These are phyloP conservation scores for Albula glossodonta DNA, from an alignment of 2,113 vertebrate genomes.

Conservation along the genomic window DNA sequence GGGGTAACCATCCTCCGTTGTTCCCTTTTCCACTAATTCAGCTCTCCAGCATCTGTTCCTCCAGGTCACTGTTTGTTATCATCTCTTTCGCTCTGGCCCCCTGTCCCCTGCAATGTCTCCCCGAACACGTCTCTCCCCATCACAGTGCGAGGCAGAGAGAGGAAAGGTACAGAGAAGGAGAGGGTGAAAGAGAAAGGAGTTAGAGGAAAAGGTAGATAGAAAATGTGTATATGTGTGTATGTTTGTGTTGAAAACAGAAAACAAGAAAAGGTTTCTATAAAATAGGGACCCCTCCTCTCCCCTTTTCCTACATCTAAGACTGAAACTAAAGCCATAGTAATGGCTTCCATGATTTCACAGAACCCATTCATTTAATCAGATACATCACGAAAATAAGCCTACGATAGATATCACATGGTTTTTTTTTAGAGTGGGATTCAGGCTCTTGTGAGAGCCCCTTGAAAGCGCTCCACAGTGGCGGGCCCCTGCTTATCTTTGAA, in stretches of 20 bases:
- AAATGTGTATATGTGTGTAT: background rate
- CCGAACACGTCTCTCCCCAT: no score
- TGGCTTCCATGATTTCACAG: slow-evolving; percentile 34
- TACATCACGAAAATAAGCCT: background rate
- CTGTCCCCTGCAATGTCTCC: background rate
- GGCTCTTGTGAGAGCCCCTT: slow-evolving; percentile 50
- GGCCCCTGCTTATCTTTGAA: slow-evolving; percentile 62
- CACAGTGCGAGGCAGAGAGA: background rate
- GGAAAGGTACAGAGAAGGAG: background rate
- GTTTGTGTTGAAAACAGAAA: slow-evolving; percentile 32
- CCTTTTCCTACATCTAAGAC: background rate
- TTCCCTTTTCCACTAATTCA: slow-evolving; percentile 16
- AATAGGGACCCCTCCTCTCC: background rate
- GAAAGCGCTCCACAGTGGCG: slow-evolving; percentile 56
- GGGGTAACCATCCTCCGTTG: background rate
- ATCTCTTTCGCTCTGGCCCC: background rate
- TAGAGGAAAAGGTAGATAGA: background rate
- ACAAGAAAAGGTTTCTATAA: background rate
- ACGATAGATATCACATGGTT: slow-evolving; percentile 44
- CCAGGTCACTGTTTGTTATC: slow-evolving; percentile 2
- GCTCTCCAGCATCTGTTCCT: slow-evolving; percentile 20
- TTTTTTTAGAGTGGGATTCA: slow-evolving; percentile 47
- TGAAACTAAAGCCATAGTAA: slow-evolving; percentile 31
- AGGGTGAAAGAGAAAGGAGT: background rate
- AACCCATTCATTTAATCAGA: background rate